Conservation (phyloP, 1,140 invertebrate genomes). For the Bathynomus jamesi region DNA sequence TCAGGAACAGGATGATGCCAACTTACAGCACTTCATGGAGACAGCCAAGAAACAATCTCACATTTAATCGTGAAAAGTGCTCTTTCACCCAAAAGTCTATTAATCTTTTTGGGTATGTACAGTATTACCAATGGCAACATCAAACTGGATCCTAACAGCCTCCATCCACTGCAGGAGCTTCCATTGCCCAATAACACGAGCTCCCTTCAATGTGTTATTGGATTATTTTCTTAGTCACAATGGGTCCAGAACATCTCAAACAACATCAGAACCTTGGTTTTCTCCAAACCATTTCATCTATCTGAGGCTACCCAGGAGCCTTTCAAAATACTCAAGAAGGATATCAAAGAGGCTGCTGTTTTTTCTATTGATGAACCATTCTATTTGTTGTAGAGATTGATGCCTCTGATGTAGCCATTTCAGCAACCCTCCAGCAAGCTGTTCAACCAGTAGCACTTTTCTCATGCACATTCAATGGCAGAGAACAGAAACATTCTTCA, state of each 20-base stretch:
- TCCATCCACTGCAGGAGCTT: conserved; percentile 13
- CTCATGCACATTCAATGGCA: conserved; percentile 21
- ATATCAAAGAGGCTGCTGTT: conserved; percentile 13
- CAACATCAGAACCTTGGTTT: not conserved
- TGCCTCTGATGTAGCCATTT: conserved; percentile 31
- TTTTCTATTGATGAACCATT: not conserved
- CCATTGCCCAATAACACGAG: conserved; percentile 4
- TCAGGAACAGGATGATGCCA: too few species aligned
- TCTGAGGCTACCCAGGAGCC: too few species aligned
- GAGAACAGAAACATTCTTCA: too few species aligned
- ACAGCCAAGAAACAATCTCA: too few species aligned
- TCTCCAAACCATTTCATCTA: too few species aligned
- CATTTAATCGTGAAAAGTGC: too few species aligned
- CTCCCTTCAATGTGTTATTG: conserved; percentile 6
- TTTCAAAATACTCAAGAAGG: conserved; percentile 9
- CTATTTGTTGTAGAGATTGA: conserved; percentile 11
- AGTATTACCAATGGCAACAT: conserved; percentile 3
- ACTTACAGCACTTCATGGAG: too few species aligned
- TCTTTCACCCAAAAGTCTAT: too few species aligned
- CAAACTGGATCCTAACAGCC: conserved; percentile 17
- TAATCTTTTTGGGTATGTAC: conserved; percentile 16
- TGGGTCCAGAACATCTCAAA: conserved; percentile 6
- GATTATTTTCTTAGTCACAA: conserved; percentile 19
- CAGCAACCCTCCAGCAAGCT: conserved; percentile 27
- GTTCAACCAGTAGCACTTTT: conserved; percentile 25